Conservation (phyloP, 2,113 vertebrate genomes). For the Serinus canaria region DNA sequence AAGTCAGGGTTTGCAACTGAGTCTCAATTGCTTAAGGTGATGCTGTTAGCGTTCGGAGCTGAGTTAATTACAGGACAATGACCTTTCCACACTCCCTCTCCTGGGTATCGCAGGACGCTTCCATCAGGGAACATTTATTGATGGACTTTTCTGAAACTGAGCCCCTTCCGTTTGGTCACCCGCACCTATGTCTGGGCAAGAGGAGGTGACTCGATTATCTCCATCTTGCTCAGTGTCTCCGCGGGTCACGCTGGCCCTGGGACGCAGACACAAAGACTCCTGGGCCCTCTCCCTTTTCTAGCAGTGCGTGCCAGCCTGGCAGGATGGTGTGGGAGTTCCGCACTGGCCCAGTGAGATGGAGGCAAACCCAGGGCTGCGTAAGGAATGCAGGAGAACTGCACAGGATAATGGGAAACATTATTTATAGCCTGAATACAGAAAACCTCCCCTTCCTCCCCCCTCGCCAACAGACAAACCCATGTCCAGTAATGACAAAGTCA, state of each 20-base stretch:
- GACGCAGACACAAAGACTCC: not conserved
- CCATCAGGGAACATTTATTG: not conserved
- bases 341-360: not conserved
- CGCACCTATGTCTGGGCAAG: rapidly evolving
- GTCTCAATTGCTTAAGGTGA: not conserved
- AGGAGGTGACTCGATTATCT: not conserved
- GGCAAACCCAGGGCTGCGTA: not conserved
- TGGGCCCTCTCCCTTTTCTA: not conserved
- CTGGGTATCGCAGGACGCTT: rapidly evolving
- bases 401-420: slow-evolving; percentile 72
- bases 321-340: not conserved
- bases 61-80: not conserved
- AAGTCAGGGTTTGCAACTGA: not conserved
- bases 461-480: slow-evolving; percentile 68
- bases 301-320: not conserved
- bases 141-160: not conserved
- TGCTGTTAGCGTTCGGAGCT: rapidly evolving
- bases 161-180: not conserved
- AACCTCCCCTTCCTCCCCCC: slow-evolving; percentile 39
- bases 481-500: slow-evolving; percentile 82
- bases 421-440: slow-evolving; percentile 67
- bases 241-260: not conserved
- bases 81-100: not conserved
- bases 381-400: slow-evolving; percentile 12
- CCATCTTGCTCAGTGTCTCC: not conserved